phyloP scores from a whole-genome alignment of 2,797 vertebrate species.

The Discoglossus pictus region DNA sequence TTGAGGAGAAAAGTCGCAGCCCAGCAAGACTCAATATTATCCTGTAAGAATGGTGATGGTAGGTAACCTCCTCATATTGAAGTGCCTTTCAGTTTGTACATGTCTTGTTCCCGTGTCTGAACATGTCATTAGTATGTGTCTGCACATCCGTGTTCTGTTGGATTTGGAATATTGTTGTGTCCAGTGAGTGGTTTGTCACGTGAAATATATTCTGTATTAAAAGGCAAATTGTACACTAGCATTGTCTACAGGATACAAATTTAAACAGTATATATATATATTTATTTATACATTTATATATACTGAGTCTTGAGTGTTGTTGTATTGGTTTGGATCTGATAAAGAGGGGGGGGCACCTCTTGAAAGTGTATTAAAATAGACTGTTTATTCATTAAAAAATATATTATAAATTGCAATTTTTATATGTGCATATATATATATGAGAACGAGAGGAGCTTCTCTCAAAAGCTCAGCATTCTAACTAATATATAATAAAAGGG shows the following conservation, averaged over 20 bases:
- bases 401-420: no score
- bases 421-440: no score
- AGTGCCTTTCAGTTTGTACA: conserved; percentile 17
- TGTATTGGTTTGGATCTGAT: no score
- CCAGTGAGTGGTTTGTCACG: conserved; percentile 24
- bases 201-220: conserved; percentile 18
- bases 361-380: no score
- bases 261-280: not conserved
- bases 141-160: conserved; percentile 70
- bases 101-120: conserved; percentile 61
- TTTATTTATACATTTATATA: no score
- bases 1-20: conserved; percentile 77
- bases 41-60: conserved; percentile 97
- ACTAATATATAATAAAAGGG: no score
- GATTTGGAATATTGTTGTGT: conserved; percentile 38
- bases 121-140: conserved; percentile 70
- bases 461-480: no score
- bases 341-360: no score
- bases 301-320: no score
- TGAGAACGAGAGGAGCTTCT: no score
- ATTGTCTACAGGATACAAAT: not conserved
- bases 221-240: conserved; percentile 2
- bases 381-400: no score
- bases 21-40: conserved; percentile 75
- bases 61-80: conserved; percentile 73